Base-by-base conservation (phyloP, 2,113 vertebrate species). In the Charadrius vociferus region DNA sequence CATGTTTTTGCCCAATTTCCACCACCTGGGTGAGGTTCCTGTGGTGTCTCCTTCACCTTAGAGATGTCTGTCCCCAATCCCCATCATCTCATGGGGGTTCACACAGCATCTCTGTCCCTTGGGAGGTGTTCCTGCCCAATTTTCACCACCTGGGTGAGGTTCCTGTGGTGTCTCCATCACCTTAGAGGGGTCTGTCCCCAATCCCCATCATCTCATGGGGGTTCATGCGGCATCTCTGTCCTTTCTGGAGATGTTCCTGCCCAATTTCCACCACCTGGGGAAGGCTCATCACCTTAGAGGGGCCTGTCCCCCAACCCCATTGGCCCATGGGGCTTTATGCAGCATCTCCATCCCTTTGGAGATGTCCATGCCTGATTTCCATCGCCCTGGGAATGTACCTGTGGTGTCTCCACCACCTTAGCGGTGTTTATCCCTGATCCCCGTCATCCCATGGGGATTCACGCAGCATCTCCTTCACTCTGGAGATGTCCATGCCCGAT, bases 311-410 rank as follows among this genome's bases (percentile, higher is more conserved):
- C 7, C 1, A 3, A 14, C 19, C 11, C 26, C 8, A 2, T 6
- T 4, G 0, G 11, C 32, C 4, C 10, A 2, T 9, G 10, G 68
- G 56, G 55, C 0, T 71, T n/a, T 6, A 15, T 0, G 15, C 7
- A 5, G 10, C 14, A 2, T 34, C 58, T 30, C 63, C 22, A 1
- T 14, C 17, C 3, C 3, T 13, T 4, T 39, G 62, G 79, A 34
- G 29, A 26, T 36, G 68, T 12, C 7, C 27, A 24, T 37, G 26
- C 16, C 7, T 10, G 4, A 8, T 12, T 53, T 14, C 58, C 21
- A 36, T 8, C 66, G 21, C 26, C 65, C 43, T 4, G 39, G 52
- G 10, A 24, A 74, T 23, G 58, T 56, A 21, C 45, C 19, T 30
- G 15, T 30, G 53, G 12, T 6, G 14, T 11, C 53, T 37, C 53